A percentile compares a stretch with the other conserved stretches of the same genome.
phyloP scores from a whole-genome alignment of 2,888 invertebrate genomes.

The Leptinotarsa rubiginosa region DNA sequence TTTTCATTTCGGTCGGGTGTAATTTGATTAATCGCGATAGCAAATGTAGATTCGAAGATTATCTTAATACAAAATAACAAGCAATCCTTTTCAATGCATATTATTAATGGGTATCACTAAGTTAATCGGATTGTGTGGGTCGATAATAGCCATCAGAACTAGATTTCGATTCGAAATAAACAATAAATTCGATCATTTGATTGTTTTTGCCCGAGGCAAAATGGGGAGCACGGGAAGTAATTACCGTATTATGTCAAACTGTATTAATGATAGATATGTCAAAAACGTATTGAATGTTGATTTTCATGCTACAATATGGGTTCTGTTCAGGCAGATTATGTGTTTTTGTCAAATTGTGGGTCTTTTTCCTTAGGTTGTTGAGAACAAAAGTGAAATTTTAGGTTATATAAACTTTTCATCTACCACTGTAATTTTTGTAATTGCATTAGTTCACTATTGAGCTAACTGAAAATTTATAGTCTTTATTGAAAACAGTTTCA shows the following conservation, averaged over 20 bases:
- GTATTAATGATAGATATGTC: not conserved
- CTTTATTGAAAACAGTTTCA: no score
- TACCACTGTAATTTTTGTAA: no score
- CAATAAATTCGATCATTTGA: conserved; percentile 1
- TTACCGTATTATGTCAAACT: not conserved
- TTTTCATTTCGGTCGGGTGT: not conserved
- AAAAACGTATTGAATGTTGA: no score
- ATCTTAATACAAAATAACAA: not conserved
- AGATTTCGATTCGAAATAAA: not conserved
- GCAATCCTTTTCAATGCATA: not conserved
- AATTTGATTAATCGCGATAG: conserved; percentile 1
- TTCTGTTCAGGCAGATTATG: no score
- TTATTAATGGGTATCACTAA: not conserved
- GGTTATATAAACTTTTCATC: no score
- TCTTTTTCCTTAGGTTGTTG: no score
- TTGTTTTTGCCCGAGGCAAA: not conserved
- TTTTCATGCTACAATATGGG: no score
- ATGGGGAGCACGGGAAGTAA: not conserved
- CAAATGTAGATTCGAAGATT: conserved; percentile 5
- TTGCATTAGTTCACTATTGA: no score
- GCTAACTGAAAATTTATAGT: no score
- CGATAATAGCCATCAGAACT: not conserved
- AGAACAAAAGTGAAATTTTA: no score
- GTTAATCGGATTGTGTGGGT: not conserved
- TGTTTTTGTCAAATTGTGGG: no score